Evolutionary conservation across 2,888 invertebrate species (phyloP).

Genomic region (Chymomyza caudatula): DNA sequence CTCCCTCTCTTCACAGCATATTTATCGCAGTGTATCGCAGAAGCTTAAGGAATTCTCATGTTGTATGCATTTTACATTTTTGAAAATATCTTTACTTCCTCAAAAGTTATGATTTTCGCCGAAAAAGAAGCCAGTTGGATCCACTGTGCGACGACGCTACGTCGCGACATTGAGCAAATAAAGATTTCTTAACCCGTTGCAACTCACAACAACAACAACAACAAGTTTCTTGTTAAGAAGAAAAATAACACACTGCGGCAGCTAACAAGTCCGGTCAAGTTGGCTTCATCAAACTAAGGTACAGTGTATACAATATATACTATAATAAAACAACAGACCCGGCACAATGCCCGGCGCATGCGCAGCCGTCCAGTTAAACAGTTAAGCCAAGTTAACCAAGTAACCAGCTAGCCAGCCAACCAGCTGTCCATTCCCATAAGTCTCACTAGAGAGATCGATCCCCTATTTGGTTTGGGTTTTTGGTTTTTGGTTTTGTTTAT

Average conservation of each 20-base stretch:
- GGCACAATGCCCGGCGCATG: conserved; percentile 44
- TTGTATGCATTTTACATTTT: too few relatives aligned
- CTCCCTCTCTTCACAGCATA: too few relatives aligned
- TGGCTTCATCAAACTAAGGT: background rate
- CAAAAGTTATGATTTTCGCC: too few relatives aligned
- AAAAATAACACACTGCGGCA: conserved; percentile 20
- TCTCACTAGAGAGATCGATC: conserved; percentile 18
- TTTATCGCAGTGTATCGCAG: too few relatives aligned
- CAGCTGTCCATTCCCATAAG: conserved; percentile 55
- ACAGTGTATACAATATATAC: background rate
- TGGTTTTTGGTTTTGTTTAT: conserved; percentile 31
- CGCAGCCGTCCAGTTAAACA: conserved; percentile 37
- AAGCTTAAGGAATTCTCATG: too few relatives aligned
- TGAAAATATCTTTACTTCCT: too few relatives aligned
- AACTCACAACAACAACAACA: conserved; percentile 35
- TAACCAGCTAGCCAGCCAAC: conserved; percentile 15
- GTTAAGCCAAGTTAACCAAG: background rate
- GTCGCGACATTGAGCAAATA: conserved; percentile 59
- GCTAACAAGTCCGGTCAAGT: conserved; percentile 30
- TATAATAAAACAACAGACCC: conserved; percentile 48
- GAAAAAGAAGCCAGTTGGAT: too few relatives aligned
- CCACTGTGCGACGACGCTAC: conserved; percentile 20
- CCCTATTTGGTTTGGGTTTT: conserved; percentile 18
- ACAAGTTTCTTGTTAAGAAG: conserved; percentile 68
- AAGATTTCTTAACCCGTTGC: conserved; percentile 58